phyloP scores from a whole-genome alignment of 2,888 invertebrate genomes.

The Eucriotettix oculatus region DNA sequence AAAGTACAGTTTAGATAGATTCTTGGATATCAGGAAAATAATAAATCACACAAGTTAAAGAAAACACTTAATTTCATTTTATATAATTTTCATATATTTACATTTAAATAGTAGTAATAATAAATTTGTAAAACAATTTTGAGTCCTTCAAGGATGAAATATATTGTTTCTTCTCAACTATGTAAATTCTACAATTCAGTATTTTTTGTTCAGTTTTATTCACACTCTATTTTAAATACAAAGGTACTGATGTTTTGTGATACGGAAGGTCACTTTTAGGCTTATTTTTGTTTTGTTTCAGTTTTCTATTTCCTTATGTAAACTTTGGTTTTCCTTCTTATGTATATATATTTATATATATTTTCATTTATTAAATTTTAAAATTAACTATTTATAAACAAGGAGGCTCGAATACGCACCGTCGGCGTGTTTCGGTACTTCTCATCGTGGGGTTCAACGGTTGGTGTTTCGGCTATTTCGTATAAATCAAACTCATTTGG shows the following conservation, averaged over 20 bases:
- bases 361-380: neutral
- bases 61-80: too few species aligned
- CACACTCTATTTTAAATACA: slow-evolving; percentile 2
- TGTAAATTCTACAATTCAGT: slow-evolving; percentile 19
- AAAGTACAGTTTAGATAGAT: too few species aligned
- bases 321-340: slow-evolving; percentile 7
- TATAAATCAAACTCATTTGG: too few species aligned
- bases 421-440: too few species aligned
- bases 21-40: too few species aligned
- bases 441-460: too few species aligned
- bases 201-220: slow-evolving; percentile 14
- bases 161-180: slow-evolving; percentile 24
- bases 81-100: slow-evolving; percentile 11
- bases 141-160: slow-evolving; percentile 23
- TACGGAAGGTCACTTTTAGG: slow-evolving; percentile 28
- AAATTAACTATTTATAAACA: neutral
- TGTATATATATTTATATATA: neutral
- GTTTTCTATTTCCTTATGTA: slow-evolving; percentile 9
- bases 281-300: slow-evolving; percentile 14
- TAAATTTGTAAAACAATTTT: slow-evolving; percentile 21
- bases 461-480: too few species aligned
- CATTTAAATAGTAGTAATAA: slow-evolving; percentile 17
- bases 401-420: slow-evolving; percentile 2
- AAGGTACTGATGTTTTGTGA: slow-evolving; percentile 27
- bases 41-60: too few species aligned